Percentiles rank a stretch among this genome's conserved stretches.
These are phyloP conservation scores for Ceratosolen solmsi DNA, from an alignment of 1,140 invertebrate species.

Conservation along the genomic window DNA sequence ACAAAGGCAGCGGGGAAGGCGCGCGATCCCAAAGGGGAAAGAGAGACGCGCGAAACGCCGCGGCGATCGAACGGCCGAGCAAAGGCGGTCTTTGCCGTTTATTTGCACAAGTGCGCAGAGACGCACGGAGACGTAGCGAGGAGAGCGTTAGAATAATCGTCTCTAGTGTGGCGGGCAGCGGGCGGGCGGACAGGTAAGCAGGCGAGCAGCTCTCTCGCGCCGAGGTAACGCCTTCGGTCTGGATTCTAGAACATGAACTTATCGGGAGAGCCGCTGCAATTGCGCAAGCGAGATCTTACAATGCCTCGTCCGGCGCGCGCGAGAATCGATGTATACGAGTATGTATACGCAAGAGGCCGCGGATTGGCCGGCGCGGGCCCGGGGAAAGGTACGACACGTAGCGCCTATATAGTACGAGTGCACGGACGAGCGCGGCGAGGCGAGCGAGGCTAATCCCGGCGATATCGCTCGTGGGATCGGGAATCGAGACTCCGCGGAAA, in stretches of 20 bases:
- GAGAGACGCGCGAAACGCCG: slow-evolving; percentile 1
- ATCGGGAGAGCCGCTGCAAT: slow-evolving; percentile 68
- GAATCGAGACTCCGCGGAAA: slow-evolving; percentile 33
- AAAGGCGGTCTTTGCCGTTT: background rate
- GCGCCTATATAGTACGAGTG: background rate
- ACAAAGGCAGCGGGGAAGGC: background rate
- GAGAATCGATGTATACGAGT: slow-evolving; percentile 25
- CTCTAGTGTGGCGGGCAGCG: background rate
- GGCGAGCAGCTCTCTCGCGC: slow-evolving; percentile 23
- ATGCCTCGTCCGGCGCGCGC: slow-evolving; percentile 53
- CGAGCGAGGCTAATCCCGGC: slow-evolving; percentile 7
- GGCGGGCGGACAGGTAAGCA: background rate
- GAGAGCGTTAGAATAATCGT: slow-evolving; percentile 24
- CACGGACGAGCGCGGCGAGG: background rate
- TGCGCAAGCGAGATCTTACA: slow-evolving; percentile 67
- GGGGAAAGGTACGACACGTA: slow-evolving; percentile 46
- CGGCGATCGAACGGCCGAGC: background rate
- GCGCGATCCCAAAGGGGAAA: background rate
- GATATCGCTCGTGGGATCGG: slow-evolving; percentile 35
- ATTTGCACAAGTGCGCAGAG: slow-evolving; percentile 10
- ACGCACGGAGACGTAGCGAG: background rate
- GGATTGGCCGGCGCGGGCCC: slow-evolving; percentile 54
- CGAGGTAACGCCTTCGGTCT: slow-evolving; percentile 68
- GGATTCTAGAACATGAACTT: slow-evolving; percentile 72
- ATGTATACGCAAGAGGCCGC: slow-evolving; percentile 44